Percentiles rank a stretch among this genome's conserved stretches.
Conservation (phyloP, 2,797 vertebrate species). For the Loriculus beryllinus region DNA sequence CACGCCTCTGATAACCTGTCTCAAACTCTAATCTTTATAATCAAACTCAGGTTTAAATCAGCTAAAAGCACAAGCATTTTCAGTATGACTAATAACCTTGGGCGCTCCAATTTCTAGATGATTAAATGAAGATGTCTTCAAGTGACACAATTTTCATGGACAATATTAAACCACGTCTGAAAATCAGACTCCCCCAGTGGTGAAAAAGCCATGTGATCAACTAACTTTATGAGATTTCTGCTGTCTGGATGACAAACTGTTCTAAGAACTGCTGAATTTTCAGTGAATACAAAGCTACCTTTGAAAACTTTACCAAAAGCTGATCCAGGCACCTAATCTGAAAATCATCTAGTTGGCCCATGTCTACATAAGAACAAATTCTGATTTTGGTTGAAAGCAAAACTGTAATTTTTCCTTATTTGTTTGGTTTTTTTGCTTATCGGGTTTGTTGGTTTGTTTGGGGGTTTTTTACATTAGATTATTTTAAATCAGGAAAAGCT, state of each 20-base stretch:
- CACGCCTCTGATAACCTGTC: neutral
- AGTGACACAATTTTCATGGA: neutral
- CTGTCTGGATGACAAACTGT: neutral
- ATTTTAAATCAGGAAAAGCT: neutral
- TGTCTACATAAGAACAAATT: neutral
- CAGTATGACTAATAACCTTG: neutral
- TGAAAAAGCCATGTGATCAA: neutral
- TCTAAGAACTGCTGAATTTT: neutral
- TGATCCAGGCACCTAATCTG: neutral
- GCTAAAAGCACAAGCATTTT: neutral
- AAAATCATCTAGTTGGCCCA: neutral
- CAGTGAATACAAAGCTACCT: neutral
- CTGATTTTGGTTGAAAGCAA: neutral
- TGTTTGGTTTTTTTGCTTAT: neutral
- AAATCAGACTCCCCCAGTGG: neutral
- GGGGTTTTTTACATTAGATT: neutral
- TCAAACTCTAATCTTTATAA: neutral
- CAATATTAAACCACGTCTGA: neutral
- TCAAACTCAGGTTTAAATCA: neutral
- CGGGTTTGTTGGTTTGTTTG: neutral
- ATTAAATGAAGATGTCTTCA: slow-evolving; percentile 9
- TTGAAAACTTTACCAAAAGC: neutral
- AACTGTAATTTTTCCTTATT: neutral
- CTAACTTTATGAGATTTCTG: neutral
- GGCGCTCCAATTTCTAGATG: neutral